phyloP scores from a whole-genome alignment of 2,797 vertebrate genomes.

The Cottoperca gobio region DNA sequence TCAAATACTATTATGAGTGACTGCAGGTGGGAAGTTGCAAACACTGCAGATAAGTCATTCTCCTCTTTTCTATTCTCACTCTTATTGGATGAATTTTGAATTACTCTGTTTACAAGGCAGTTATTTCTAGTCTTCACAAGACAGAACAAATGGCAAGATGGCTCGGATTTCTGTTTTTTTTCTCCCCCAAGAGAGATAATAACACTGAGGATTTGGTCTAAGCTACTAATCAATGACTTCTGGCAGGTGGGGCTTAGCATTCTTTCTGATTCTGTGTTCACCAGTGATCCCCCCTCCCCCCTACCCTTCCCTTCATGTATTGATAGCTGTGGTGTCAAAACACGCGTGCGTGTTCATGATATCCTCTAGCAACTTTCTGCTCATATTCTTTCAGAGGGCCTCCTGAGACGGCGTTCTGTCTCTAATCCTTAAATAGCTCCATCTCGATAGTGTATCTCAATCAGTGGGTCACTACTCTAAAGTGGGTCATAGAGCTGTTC shows the following conservation, averaged over 20 bases:
- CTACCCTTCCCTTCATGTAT: not conserved
- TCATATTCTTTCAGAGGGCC: conserved; percentile 15
- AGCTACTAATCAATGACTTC: conserved; percentile 37
- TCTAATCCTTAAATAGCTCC: conserved; percentile 59
- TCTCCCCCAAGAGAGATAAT: conserved; percentile 22
- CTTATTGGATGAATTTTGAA: not conserved
- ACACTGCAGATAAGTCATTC: not conserved
- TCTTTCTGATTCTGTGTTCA: conserved; percentile 9
- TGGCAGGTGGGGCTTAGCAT: not conserved
- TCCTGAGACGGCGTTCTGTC: conserved; percentile 19
- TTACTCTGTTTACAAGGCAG: not conserved
- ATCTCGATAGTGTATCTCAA: conserved; percentile 61
- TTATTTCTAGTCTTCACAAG: not conserved
- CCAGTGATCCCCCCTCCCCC: not conserved
- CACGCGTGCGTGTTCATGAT: not conserved
- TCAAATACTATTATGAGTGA: not conserved
- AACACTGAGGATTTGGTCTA: conserved; percentile 11
- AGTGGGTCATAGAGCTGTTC: conserved; percentile 60
- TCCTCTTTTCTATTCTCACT: not conserved
- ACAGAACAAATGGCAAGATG: not conserved
- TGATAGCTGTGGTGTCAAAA: not conserved
- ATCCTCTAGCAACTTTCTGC: not conserved
- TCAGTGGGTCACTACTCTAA: conserved; percentile 56
- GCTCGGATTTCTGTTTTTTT: conserved; percentile 38
- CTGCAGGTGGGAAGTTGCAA: conserved; percentile 22